Evolutionary conservation across 2,888 invertebrate species (phyloP).

Genomic region (Melieria crassipennis): DNA sequence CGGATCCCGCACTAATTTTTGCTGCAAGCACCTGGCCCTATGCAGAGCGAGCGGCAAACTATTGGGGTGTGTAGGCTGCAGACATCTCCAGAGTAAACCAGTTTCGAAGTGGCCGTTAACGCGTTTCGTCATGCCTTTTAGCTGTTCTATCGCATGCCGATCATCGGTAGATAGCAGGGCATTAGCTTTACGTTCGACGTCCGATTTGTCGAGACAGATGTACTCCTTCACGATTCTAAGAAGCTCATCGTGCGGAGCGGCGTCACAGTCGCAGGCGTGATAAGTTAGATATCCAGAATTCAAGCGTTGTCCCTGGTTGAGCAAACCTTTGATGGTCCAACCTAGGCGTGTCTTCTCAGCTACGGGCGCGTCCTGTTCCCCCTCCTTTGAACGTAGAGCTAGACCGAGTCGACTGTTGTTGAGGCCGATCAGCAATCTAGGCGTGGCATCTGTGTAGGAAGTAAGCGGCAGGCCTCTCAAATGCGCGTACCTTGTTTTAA

Average conservation of each 20-base stretch:
- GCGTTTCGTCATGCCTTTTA: too few relatives aligned
- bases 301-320: not conserved
- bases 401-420: conserved; percentile 33
- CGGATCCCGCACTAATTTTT: too few relatives aligned
- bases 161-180: conserved; percentile 2
- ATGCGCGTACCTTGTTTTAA: conserved; percentile 16
- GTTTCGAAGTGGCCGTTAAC: too few relatives aligned
- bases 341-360: conserved; percentile 31
- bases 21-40: too few relatives aligned
- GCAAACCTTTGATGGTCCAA: conserved; percentile 34
- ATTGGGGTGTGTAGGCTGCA: too few relatives aligned
- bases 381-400: conserved; percentile 17
- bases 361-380: conserved; percentile 18
- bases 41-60: too few relatives aligned
- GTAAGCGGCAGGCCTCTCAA: conserved; percentile 22
- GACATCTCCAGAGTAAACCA: too few relatives aligned
- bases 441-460: conserved; percentile 30
- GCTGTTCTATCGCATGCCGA: not conserved
- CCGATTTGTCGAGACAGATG: conserved; percentile 37
- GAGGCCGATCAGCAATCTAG: conserved; percentile 37
- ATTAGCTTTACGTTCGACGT: conserved; percentile 3
- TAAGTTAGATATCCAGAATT: conserved; percentile 10
- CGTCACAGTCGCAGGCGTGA: conserved; percentile 30
- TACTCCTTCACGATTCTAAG: conserved; percentile 28
- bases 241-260: conserved; percentile 19